Conservation (phyloP, 2,888 invertebrate genomes). For the Aspidapion aeneum region DNA sequence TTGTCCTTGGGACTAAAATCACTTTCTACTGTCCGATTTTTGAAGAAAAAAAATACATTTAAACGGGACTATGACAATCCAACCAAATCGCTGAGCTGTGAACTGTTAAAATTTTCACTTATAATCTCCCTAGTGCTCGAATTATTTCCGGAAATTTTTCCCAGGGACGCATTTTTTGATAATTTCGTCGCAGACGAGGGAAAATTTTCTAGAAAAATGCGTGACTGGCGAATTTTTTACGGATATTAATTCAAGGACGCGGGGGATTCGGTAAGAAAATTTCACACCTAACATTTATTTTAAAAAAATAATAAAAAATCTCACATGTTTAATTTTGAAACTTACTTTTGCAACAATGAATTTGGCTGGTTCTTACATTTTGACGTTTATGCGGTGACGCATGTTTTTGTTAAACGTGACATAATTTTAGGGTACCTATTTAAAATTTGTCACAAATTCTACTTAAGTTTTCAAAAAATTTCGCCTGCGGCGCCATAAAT, state of each 20-base stretch:
- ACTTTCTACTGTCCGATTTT: no score
- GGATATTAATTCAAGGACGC: constrained; percentile 1
- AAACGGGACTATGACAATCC: no score
- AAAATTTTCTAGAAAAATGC: constrained; percentile 1
- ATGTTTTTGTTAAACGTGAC: not conserved
- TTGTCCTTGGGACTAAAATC: no score
- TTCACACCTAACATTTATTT: constrained; percentile 1
- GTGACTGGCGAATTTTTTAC: not conserved
- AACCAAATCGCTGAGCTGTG: no score
- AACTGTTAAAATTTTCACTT: not conserved
- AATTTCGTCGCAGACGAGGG: not conserved
- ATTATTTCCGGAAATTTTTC: not conserved
- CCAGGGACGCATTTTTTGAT: not conserved
- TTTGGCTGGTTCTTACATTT: not conserved
- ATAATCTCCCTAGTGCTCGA: not conserved
- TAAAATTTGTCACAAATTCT: no score
- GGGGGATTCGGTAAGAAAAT: constrained; percentile 5
- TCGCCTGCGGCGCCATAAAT: no score
- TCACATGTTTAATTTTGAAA: not conserved
- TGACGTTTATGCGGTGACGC: not conserved
- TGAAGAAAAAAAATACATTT: no score
- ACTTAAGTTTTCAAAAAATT: no score
- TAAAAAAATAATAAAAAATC: not conserved
- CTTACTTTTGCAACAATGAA: not conserved
- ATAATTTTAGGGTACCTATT: no score